Evolutionary conservation across 1,140 invertebrate genomes (phyloP).

Genomic region (Conus ventricosus): DNA sequence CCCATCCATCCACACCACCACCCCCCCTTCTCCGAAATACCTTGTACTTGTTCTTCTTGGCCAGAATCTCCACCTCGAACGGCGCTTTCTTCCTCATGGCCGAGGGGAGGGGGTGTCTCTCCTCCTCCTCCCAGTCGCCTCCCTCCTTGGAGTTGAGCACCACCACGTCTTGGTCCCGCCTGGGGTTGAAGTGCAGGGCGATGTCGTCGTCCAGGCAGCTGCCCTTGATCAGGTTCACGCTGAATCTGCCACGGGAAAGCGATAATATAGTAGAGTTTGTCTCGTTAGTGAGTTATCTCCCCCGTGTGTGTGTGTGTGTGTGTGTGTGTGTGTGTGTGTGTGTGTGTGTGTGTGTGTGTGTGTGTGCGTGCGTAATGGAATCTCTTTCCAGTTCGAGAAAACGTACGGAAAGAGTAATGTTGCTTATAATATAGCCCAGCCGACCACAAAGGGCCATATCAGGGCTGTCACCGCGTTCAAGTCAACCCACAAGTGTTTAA

Average conservation of each 20-base stretch:
- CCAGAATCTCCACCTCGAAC: conserved; percentile 86
- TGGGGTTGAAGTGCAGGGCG: conserved; percentile 85
- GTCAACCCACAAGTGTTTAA: too few species aligned
- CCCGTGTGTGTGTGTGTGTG: too few species aligned
- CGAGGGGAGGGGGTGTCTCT: conserved; percentile 78
- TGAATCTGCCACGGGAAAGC: conserved; percentile 44
- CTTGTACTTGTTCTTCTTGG: conserved; percentile 83
- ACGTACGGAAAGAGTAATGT: too few species aligned
- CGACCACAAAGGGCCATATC: too few species aligned
- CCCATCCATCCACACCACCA: not conserved
- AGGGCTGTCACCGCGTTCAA: too few species aligned
- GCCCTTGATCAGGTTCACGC: conserved; percentile 60
- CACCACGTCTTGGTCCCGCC: conserved; percentile 75
- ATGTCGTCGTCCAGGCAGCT: conserved; percentile 77
- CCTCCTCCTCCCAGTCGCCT: conserved; percentile 82
- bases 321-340: too few species aligned
- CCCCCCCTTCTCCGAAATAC: conserved; percentile 68
- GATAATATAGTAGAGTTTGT: too few species aligned
- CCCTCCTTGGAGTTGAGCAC: conserved; percentile 83
- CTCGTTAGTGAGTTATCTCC: too few species aligned
- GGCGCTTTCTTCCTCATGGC: conserved; percentile 80
- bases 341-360: too few species aligned
- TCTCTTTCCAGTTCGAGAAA: too few species aligned
- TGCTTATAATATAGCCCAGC: too few species aligned
- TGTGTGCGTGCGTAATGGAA: too few species aligned